These are phyloP conservation scores for Cheirogaleus medius DNA, from an alignment of 2,113 vertebrate species.

Conservation along the genomic window DNA sequence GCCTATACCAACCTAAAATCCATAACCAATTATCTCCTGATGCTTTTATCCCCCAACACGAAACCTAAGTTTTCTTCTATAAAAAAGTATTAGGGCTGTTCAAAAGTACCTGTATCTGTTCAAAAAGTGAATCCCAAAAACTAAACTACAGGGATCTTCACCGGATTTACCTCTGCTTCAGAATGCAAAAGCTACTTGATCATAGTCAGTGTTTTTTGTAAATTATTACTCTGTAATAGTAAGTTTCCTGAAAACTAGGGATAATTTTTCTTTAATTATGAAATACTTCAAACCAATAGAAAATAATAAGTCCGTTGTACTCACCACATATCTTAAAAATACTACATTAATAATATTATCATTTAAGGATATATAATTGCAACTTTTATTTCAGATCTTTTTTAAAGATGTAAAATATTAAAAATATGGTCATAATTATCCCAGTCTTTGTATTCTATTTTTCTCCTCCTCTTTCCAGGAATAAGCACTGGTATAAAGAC, in stretches of 20 bases:
- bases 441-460: fast-evolving
- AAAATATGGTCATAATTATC: background rate
- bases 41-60: background rate
- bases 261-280: background rate
- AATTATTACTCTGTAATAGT: background rate
- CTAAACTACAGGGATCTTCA: background rate
- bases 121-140: background rate
- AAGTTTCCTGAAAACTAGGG: background rate
- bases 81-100: background rate
- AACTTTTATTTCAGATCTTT: background rate
- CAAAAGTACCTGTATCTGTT: background rate
- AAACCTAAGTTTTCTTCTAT: background rate
- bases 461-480: background rate
- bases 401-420: background rate
- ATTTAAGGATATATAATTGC: background rate
- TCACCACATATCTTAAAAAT: background rate
- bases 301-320: background rate
- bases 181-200: background rate
- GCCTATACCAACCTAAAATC: background rate
- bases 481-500: background rate
- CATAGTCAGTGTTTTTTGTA: background rate
- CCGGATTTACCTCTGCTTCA: background rate
- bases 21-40: too few species aligned
- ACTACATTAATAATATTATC: background rate
- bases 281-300: background rate